A percentile compares a stretch with the other conserved stretches of the same genome.
These are phyloP conservation scores for Chunga burmeisteri DNA, from an alignment of 2,113 vertebrate genomes.

Conservation along the genomic window DNA sequence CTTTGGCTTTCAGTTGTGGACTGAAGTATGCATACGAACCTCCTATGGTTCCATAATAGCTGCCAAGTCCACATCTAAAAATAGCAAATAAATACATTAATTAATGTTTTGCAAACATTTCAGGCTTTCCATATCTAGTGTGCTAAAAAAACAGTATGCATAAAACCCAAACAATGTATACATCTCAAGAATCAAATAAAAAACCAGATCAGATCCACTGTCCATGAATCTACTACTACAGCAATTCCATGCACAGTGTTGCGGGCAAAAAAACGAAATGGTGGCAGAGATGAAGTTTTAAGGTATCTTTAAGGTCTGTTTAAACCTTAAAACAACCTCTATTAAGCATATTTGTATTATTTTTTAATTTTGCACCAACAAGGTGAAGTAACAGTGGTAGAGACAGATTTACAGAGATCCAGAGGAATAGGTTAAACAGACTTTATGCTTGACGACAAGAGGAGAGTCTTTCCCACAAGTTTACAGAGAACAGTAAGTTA, in stretches of 20 bases:
- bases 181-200: not conserved
- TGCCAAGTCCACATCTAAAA: constrained; percentile 80
- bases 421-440: not conserved
- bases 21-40: constrained; percentile 80
- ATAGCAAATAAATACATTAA: not conserved
- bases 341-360: no score
- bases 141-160: not conserved
- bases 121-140: not conserved
- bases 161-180: not conserved
- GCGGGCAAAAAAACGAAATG: not conserved
- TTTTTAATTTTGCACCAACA: not conserved
- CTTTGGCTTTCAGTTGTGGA: constrained; percentile 58
- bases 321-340: no score
- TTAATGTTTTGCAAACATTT: not conserved
- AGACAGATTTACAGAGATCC: not conserved
- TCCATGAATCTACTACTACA: not conserved
- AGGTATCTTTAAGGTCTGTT: not conserved
- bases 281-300: not conserved
- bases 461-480: not conserved
- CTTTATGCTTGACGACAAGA: not conserved
- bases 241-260: not conserved
- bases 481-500: not conserved
- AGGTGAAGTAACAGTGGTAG: not conserved
- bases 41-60: constrained; percentile 85
- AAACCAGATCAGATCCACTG: not conserved